phyloP scores from a whole-genome alignment of 2,888 invertebrate genomes.

The Ochropleura plecta region DNA sequence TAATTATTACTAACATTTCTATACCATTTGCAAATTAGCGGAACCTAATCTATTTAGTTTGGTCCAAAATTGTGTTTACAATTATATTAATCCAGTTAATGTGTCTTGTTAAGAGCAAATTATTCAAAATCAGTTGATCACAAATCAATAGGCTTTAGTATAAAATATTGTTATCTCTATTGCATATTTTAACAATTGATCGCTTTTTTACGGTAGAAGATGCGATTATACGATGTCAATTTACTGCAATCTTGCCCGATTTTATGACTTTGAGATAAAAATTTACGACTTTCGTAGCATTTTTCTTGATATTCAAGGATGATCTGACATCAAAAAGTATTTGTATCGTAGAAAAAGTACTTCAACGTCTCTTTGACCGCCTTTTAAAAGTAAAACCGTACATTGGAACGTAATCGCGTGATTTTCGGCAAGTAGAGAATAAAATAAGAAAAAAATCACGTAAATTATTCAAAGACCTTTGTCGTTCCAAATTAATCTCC shows the following conservation, averaged over 20 bases:
- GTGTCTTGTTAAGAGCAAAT: slow-evolving; percentile 21
- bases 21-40: slow-evolving; percentile 7
- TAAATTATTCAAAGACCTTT: slow-evolving; percentile 20
- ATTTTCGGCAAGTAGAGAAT: slow-evolving; percentile 9
- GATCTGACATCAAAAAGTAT: slow-evolving; percentile 58
- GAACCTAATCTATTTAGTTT: slow-evolving; percentile 27
- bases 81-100: slow-evolving; percentile 12
- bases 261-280: slow-evolving; percentile 63
- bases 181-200: slow-evolving; percentile 66
- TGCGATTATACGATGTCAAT: slow-evolving; percentile 67
- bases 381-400: slow-evolving; percentile 13
- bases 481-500: slow-evolving; percentile 49
- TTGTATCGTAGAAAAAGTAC: slow-evolving; percentile 21
- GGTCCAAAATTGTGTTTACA: slow-evolving; percentile 29
- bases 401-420: slow-evolving; percentile 19
- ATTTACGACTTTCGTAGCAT: slow-evolving; percentile 59
- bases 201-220: slow-evolving; percentile 61
- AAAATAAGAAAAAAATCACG: slow-evolving; percentile 28
- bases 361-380: slow-evolving; percentile 7
- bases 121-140: slow-evolving; percentile 41
- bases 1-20: slow-evolving; percentile 8
- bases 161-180: slow-evolving; percentile 57
- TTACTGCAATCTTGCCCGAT: slow-evolving; percentile 65
- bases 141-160: slow-evolving; percentile 47
- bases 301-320: slow-evolving; percentile 63